These are phyloP conservation scores for Drosophila differens DNA, from an alignment of 2,888 invertebrate species.

Conservation along the genomic window DNA sequence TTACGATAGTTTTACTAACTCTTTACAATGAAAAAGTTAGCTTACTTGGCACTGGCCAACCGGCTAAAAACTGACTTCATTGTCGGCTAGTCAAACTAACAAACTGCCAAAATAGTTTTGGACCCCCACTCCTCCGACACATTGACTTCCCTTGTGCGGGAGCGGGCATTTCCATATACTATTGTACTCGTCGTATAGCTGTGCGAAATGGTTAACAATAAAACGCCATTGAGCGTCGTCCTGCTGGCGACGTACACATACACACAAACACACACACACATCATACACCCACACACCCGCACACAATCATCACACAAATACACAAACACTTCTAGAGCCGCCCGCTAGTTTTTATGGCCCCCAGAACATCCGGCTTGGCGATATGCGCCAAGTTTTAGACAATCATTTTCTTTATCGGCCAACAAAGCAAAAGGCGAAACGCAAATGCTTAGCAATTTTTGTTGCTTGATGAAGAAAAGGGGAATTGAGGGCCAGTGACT, in stretches of 20 bases:
- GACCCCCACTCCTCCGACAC: not conserved
- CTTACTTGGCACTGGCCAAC: conserved; percentile 66
- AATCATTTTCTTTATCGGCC: conserved; percentile 75
- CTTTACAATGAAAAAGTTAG: conserved; percentile 72
- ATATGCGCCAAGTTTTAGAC: conserved; percentile 80
- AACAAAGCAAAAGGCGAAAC: conserved; percentile 69
- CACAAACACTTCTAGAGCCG: conserved; percentile 29
- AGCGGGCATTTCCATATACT: conserved; percentile 48
- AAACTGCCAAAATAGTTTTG: conserved; percentile 76
- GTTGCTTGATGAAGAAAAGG: conserved; percentile 2
- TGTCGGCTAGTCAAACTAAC: conserved; percentile 73
- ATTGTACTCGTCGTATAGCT: conserved; percentile 53
- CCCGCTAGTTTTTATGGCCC: conserved; percentile 75
- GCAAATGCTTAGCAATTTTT: conserved; percentile 69
- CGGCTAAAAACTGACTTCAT: conserved; percentile 77
- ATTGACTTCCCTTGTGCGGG: not conserved
- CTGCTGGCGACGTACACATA: conserved; percentile 58
- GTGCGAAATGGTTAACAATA: conserved; percentile 74
- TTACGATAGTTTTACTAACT: conserved; percentile 66
- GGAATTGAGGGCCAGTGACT: conserved; percentile 13
- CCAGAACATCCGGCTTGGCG: conserved; percentile 74
- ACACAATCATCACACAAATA: conserved; percentile 16
- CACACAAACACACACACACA: conserved; percentile 18
- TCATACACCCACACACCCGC: conserved; percentile 18
- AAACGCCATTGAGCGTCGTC: conserved; percentile 73